These are phyloP conservation scores for Hymenochirus boettgeri DNA, from an alignment of 2,113 vertebrate genomes.

Conservation along the genomic window DNA sequence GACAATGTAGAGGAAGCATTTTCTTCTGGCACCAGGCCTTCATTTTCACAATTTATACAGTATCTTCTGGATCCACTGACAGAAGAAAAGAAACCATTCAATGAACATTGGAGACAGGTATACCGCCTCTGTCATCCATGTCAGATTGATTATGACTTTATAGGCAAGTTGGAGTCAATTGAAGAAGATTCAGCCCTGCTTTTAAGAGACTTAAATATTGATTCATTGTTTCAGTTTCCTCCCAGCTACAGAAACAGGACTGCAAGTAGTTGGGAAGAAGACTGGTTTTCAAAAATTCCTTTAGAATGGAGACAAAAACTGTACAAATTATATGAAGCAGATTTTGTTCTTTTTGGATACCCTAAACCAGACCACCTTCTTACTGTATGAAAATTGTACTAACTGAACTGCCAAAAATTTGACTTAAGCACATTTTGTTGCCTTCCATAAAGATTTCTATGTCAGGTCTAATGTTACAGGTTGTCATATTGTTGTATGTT, in stretches of 20 bases:
- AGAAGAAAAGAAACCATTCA: slow-evolving; percentile 84
- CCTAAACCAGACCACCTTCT: slow-evolving; percentile 84
- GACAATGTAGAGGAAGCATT: slow-evolving; percentile 80
- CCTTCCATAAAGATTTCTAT: slow-evolving; percentile 17
- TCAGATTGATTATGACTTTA: slow-evolving; percentile 96
- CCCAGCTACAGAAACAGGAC: slow-evolving; percentile 81
- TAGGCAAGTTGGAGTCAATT: slow-evolving; percentile 90
- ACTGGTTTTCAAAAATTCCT: slow-evolving; percentile 86
- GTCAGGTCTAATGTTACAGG: slow-evolving; percentile 6
- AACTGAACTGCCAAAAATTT: slow-evolving; percentile 49
- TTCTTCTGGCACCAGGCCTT: slow-evolving; percentile 70
- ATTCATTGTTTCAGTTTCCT: slow-evolving; percentile 84
- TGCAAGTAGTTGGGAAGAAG: slow-evolving; percentile 82
- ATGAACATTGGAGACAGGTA: slow-evolving; percentile 94
- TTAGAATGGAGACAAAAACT: slow-evolving; percentile 76
- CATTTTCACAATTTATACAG: slow-evolving; percentile 88
- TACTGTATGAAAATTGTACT: slow-evolving; percentile 63
- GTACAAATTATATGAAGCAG: slow-evolving; percentile 88
- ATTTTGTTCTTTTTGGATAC: slow-evolving; percentile 94
- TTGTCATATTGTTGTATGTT: neutral
- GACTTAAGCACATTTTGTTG: slow-evolving; percentile 10
- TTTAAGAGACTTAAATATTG: slow-evolving; percentile 80
- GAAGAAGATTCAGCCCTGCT: slow-evolving; percentile 86
- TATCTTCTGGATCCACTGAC: slow-evolving; percentile 91
- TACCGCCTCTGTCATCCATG: slow-evolving; percentile 94